Evolutionary conservation across 2,113 vertebrate genomes (phyloP).

Genomic region (Atlantisia rogersi): DNA sequence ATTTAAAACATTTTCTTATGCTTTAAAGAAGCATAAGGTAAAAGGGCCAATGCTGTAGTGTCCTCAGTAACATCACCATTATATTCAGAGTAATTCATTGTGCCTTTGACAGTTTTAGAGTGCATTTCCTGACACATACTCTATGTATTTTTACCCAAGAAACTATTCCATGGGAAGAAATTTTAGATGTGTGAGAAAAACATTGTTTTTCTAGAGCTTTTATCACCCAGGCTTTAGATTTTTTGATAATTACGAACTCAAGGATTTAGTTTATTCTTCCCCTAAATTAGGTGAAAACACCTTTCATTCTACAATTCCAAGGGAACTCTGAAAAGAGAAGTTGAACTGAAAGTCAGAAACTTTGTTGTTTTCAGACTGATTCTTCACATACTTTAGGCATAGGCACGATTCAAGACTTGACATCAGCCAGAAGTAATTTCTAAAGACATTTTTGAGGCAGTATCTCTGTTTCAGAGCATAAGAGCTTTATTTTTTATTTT

Average conservation of each 20-base stretch:
- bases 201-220: neutral
- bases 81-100: neutral
- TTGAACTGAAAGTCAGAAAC: neutral
- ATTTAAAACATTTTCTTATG: neutral
- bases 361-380: neutral
- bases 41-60: neutral
- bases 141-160: neutral
- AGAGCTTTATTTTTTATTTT: neutral
- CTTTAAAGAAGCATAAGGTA: neutral
- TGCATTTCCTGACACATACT: neutral
- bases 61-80: neutral
- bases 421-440: neutral
- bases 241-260: neutral
- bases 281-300: neutral
- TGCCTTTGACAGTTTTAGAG: neutral
- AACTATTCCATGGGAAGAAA: neutral
- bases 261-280: neutral
- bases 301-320: neutral
- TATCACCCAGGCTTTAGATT: neutral
- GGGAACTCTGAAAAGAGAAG: neutral
- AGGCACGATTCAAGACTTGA: neutral
- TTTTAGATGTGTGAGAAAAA: neutral
- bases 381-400: neutral
- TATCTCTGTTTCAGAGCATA: neutral
- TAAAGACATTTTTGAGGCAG: neutral